These are phyloP conservation scores for Drosophila putrida DNA, from an alignment of 2,888 invertebrate genomes.

Conservation along the genomic window DNA sequence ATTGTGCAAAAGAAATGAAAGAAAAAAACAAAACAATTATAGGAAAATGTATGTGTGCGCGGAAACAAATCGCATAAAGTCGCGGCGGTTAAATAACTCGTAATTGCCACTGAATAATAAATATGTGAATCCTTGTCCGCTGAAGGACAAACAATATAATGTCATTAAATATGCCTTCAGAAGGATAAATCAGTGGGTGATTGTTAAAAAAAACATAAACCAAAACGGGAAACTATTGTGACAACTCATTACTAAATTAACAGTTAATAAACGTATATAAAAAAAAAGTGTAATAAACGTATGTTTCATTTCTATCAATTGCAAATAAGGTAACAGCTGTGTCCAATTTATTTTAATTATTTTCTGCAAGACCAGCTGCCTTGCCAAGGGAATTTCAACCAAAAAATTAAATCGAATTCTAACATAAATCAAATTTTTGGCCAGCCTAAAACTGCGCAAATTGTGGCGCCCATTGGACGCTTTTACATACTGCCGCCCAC, in stretches of 20 bases:
- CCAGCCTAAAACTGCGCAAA: slow-evolving; percentile 70
- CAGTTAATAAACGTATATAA: neutral
- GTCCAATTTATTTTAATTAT: neutral
- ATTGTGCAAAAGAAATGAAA: slow-evolving; percentile 33
- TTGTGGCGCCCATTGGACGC: slow-evolving; percentile 67
- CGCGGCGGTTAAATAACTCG: slow-evolving; percentile 34
- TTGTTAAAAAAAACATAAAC: neutral
- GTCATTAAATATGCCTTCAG: slow-evolving; percentile 23
- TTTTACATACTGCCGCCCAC: slow-evolving; percentile 56
- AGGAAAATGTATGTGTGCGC: slow-evolving; percentile 17
- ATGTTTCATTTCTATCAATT: neutral
- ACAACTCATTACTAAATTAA: no score
- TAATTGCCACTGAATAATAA: slow-evolving; percentile 47
- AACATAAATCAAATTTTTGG: slow-evolving; percentile 69
- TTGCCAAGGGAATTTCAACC: neutral
- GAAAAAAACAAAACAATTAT: slow-evolving; percentile 20
- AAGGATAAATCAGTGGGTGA: slow-evolving; percentile 25
- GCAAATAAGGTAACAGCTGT: slow-evolving; percentile 14
- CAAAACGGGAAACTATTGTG: neutral
- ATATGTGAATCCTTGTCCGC: slow-evolving; percentile 48
- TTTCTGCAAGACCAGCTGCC: neutral
- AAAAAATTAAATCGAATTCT: slow-evolving; percentile 47
- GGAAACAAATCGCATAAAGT: slow-evolving; percentile 21
- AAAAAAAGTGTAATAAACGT: neutral
- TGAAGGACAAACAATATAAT: slow-evolving; percentile 47